Base-by-base conservation (phyloP, 1,140 invertebrate genomes). In the Drosophila simulans region DNA sequence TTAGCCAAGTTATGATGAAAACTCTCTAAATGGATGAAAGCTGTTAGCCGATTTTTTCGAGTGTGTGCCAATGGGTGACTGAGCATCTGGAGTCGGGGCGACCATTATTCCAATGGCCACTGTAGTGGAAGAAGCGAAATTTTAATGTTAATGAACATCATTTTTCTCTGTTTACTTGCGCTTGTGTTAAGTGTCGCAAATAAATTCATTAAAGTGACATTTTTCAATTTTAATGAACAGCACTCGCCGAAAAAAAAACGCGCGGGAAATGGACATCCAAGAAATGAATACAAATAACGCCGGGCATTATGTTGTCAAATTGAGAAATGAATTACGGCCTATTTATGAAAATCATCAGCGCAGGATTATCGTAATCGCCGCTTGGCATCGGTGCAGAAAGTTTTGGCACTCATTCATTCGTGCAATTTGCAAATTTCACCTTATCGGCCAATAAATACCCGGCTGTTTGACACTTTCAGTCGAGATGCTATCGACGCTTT, bases 141-240 rank as follows among this genome's bases (percentile, higher is more conserved):
- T 84, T 90, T 84, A 78, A 89, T 84, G 84, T 69, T 89, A 88
- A 88, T 88, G 84, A 90, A 74, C 79, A 89, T 83, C 62, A 88
- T 88, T 88, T 88, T 80, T 88, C 84, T 88, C 84, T 68, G 80
- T 89, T 89, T 89, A 75, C 73, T 80, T 84, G 79, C 72, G 69
- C 76, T 88, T 88, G 84, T 71, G 84, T 69, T 80, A 90, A 89
- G 84, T 89, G 84, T 89, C 85, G 80, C 85, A 89, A 89, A 89
- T 89, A 89, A 89, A 89, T 89, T 89, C 85, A 89, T 89, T 89
- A 90, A 89, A 89, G 84, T 89, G 80, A 56, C 85, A 89, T 89
- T 89, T 89, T 89, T 89, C 85, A 90, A 90, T 89, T 84, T 89
- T 89, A 89, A 89, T 89, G 85, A 89, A 80, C 76, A 43, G 3